Conservation (phyloP, 2,797 vertebrate species). For the Phrynocephalus forsythii region DNA sequence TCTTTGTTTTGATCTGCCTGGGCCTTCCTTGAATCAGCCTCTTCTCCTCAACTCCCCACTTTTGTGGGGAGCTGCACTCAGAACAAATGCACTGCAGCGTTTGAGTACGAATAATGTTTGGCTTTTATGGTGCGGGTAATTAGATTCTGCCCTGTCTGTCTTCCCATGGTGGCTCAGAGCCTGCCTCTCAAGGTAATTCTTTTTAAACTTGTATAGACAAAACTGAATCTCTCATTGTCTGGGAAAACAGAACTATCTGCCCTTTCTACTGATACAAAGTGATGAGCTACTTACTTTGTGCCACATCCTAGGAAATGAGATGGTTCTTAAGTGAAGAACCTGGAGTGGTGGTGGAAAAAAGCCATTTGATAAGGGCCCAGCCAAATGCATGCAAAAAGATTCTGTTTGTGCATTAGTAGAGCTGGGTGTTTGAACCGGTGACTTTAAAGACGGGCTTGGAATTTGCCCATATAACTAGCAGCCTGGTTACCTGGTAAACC, state of each 20-base stretch:
- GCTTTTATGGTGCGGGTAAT: slow-evolving; percentile 49
- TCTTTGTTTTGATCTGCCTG: slow-evolving; percentile 59
- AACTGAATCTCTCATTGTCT: slow-evolving; percentile 52
- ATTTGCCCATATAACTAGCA: neutral
- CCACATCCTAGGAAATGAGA: slow-evolving; percentile 55
- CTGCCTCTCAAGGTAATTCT: slow-evolving; percentile 32
- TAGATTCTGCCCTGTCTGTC: slow-evolving; percentile 48
- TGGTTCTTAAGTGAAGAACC: slow-evolving; percentile 55
- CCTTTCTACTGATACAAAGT: slow-evolving; percentile 48
- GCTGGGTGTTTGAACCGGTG: neutral
- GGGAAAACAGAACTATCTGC: slow-evolving; percentile 48
- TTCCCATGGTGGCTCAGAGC: slow-evolving; percentile 20
- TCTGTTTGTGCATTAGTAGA: neutral
- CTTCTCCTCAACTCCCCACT: slow-evolving; percentile 52
- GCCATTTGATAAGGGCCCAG: slow-evolving; percentile 7
- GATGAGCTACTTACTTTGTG: slow-evolving; percentile 65
- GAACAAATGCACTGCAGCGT: slow-evolving; percentile 37
- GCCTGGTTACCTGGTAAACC: neutral
- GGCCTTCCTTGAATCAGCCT: slow-evolving; percentile 61
- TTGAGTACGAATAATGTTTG: slow-evolving; percentile 52
- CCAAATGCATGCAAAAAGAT: slow-evolving; percentile 1
- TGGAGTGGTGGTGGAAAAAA: slow-evolving; percentile 38
- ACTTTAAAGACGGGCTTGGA: slow-evolving; percentile 7
- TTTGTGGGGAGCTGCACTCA: slow-evolving; percentile 41
- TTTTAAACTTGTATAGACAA: slow-evolving; percentile 43